A percentile compares a stretch with the other conserved stretches of the same genome.
Evolutionary conservation across 2,888 invertebrate species (phyloP).

Genomic region (Muschampia plurimacula): DNA sequence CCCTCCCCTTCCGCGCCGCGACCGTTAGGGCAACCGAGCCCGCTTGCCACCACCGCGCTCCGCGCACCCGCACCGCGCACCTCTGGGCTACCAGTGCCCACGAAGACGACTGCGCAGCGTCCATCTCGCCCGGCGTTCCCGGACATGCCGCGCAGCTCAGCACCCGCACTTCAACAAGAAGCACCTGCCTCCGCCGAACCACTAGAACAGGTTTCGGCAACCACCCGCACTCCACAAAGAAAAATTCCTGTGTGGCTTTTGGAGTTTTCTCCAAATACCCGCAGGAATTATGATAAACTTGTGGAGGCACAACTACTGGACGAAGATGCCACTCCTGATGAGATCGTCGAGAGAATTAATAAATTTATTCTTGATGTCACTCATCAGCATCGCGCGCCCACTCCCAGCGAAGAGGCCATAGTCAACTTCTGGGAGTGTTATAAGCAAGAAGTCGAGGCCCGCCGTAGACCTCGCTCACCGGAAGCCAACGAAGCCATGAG

Average conservation of each 20-base stretch:
- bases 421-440: neutral
- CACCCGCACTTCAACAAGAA: no score
- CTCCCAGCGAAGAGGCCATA: neutral
- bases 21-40: neutral
- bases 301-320: neutral
- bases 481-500: neutral
- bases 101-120: no score
- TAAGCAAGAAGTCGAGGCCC: neutral
- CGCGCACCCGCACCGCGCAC: neutral
- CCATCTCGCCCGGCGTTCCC: no score
- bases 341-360: neutral
- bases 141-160: no score
- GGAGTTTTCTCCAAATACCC: slow-evolving; percentile 9
- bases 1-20: neutral
- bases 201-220: no score
- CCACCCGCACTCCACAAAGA: neutral
- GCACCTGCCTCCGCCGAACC: no score
- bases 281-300: slow-evolving; percentile 1
- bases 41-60: neutral
- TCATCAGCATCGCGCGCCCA: neutral
- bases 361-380: neutral
- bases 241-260: neutral
- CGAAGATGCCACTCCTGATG: neutral
- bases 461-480: neutral
- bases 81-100: no score